phyloP scores from a whole-genome alignment of 2,888 invertebrate genomes.

The Amphipoea oculea region DNA sequence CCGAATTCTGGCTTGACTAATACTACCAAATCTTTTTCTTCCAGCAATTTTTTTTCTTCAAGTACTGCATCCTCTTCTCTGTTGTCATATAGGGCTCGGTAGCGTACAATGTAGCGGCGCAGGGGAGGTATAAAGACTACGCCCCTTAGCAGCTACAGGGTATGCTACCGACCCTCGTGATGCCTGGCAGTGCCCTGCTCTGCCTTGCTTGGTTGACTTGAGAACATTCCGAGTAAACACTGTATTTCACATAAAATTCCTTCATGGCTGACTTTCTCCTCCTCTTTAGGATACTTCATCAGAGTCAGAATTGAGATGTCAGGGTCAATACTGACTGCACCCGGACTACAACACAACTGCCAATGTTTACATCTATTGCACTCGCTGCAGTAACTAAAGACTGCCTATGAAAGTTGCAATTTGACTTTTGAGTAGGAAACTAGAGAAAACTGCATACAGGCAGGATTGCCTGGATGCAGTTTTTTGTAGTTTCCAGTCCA shows the following conservation, averaged over 20 bases:
- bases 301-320: background rate
- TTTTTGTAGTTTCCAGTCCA: too few species aligned
- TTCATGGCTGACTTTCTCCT: background rate
- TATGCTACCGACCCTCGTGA: conserved; percentile 74
- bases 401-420: background rate
- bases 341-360: background rate
- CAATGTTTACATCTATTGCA: background rate
- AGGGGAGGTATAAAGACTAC: conserved; percentile 82
- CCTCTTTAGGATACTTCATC: background rate
- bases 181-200: conserved; percentile 14
- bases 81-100: conserved; percentile 64
- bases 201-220: background rate
- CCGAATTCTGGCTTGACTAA: background rate
- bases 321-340: background rate
- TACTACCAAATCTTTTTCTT: background rate
- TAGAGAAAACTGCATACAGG: background rate
- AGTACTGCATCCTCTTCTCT: background rate
- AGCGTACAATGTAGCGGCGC: conserved; percentile 84
- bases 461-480: too few species aligned
- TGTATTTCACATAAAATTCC: background rate
- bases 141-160: conserved; percentile 91
- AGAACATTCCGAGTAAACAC: background rate
- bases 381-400: background rate
- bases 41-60: conserved; percentile 6
- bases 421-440: background rate